Evolutionary conservation across 2,888 invertebrate species (phyloP), one percentile per base, ranked within the genome.

Genomic region (Siphlonurus alternatus): DNA sequence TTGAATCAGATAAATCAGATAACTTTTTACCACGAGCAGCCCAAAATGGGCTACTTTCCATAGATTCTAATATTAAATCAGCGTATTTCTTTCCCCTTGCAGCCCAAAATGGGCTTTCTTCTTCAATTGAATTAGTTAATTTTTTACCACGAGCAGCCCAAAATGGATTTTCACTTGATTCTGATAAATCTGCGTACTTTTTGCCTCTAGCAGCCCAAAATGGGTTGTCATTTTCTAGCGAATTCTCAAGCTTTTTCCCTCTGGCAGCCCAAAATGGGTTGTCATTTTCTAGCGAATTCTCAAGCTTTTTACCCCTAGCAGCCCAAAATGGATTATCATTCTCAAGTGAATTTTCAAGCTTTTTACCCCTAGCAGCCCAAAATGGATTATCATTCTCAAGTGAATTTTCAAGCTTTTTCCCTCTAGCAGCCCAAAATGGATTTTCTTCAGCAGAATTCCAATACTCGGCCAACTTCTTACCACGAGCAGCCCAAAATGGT

Each of bases 281-380:
- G 23, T 62, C 20, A 2, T 60, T 59, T 19, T 63, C 61, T 7
- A 63, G 51, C n/a, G n/a, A n/a, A n/a, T n/a, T n/a, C n/a, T n/a
- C n/a, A 0, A 25, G 63, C 5, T 66, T 63, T 25, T 66, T 63
- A 3, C 67, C 67, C 10, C 67, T 59, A 2, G 67, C 62, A 2
- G 68, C 67, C 65, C 65, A 68, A 63, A 68, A 68, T 3, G 68
- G 67, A 5, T 65, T 65, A 20, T 64, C 65, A 23, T 51, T 51
- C n/a, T 56, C 56, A 5, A 56, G 7, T 22, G 5, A 5, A n/a
- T 56, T 56, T 56, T 56, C 56, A 15, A 51, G 53, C 56, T 56
- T 56, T n/a, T 56, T 56, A 0, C 65, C 66, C 56, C 67, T 60
- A 7, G 61, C 59, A 2, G 65, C 65, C 67, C 67, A 67, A 54